These are phyloP conservation scores for Horisme vitalbata DNA, from an alignment of 2,888 invertebrate genomes.

Conservation along the genomic window DNA sequence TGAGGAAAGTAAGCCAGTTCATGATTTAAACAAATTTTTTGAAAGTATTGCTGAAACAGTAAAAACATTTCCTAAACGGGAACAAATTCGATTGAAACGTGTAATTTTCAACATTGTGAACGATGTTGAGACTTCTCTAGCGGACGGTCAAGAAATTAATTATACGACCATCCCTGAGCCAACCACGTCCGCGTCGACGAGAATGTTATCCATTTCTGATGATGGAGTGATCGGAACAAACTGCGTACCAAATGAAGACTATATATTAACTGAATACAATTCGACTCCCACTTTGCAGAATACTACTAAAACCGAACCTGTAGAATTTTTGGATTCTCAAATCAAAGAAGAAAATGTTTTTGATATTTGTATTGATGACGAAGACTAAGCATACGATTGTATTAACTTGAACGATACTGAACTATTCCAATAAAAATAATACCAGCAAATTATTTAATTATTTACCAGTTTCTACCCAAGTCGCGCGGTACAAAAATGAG, in stretches of 20 bases:
- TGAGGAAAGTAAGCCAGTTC: background rate
- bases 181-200: background rate
- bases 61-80: constrained; percentile 13
- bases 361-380: too few relatives aligned
- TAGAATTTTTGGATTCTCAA: background rate
- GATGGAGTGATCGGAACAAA: background rate
- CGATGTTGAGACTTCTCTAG: constrained; percentile 10
- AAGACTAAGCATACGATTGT: too few relatives aligned
- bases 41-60: constrained; percentile 24
- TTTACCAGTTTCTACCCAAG: too few relatives aligned
- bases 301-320: background rate
- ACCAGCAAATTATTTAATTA: too few relatives aligned
- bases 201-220: background rate
- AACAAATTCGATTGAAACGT: constrained; percentile 13
- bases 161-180: background rate
- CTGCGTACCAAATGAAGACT: background rate
- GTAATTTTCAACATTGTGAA: constrained; percentile 19
- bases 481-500: too few relatives aligned
- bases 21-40: constrained; percentile 16
- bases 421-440: too few relatives aligned
- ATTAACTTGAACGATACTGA: too few relatives aligned
- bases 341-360: constrained; percentile 10
- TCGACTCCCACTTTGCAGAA: background rate
- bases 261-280: background rate
- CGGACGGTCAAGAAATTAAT: background rate